Conservation (phyloP, 2,113 vertebrate species). For the Gambusia holbrooki region DNA sequence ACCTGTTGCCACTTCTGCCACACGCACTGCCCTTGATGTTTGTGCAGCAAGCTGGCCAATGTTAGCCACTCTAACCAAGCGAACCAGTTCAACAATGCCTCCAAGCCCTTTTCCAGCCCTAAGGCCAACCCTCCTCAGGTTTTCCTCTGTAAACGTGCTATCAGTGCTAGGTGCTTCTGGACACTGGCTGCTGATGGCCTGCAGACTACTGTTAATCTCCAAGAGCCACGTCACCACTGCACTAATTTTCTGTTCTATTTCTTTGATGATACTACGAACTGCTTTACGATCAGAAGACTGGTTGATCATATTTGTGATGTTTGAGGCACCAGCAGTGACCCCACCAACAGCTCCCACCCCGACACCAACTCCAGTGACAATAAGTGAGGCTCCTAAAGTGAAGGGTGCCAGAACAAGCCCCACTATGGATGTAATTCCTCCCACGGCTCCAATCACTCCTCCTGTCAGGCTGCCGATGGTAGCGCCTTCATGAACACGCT, state of each 20-base stretch:
- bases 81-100: slow-evolving; percentile 6
- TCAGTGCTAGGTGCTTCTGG: accelerated
- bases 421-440: slow-evolving; percentile 29
- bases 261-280: slow-evolving; percentile 37
- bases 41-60: slow-evolving; percentile 12
- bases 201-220: not conserved
- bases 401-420: slow-evolving; percentile 26
- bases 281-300: slow-evolving; percentile 36
- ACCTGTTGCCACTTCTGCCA: slow-evolving; percentile 21
- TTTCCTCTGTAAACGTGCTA: accelerated
- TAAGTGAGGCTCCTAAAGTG: slow-evolving; percentile 34
- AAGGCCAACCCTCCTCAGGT: accelerated
- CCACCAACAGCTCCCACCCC: slow-evolving; percentile 11
- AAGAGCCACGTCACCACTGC: slow-evolving; percentile 23
- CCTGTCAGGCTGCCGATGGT: slow-evolving; percentile 22
- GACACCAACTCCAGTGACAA: slow-evolving; percentile 31
- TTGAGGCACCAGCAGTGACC: slow-evolving; percentile 45
- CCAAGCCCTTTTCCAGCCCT: slow-evolving; percentile 13
- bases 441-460: slow-evolving; percentile 29
- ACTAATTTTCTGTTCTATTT: slow-evolving; percentile 31
- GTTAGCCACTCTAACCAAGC: slow-evolving; percentile 9
- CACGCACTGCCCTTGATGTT: slow-evolving; percentile 23
- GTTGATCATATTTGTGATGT: slow-evolving; percentile 63
- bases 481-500: not conserved
- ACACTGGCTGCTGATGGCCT: not conserved